These are phyloP conservation scores for Catocala nupta DNA, from an alignment of 2,888 invertebrate species.

Conservation along the genomic window DNA sequence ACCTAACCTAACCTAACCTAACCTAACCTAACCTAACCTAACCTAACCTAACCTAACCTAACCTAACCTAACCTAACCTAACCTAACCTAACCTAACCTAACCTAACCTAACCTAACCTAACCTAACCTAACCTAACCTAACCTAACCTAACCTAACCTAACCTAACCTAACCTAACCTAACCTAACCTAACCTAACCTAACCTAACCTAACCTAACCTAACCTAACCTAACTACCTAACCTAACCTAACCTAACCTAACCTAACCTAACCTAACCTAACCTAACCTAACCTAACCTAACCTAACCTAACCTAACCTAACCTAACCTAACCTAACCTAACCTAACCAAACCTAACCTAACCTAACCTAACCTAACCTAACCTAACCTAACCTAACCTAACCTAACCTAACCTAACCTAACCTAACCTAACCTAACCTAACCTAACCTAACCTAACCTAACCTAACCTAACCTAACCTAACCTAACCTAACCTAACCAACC, in stretches of 20 bases:
- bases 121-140: slow-evolving; percentile 6
- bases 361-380: slow-evolving; percentile 9
- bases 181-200: slow-evolving; percentile 6
- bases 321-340: slow-evolving; percentile 9
- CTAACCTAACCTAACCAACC: slow-evolving; percentile 50
- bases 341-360: slow-evolving; percentile 9
- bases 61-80: slow-evolving; percentile 2
- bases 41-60: slow-evolving; percentile 2
- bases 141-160: slow-evolving; percentile 6
- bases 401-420: slow-evolving; percentile 9
- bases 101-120: slow-evolving; percentile 2
- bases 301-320: slow-evolving; percentile 6
- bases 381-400: slow-evolving; percentile 9
- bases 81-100: slow-evolving; percentile 2
- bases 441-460: slow-evolving; percentile 46
- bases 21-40: slow-evolving; percentile 4
- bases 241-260: slow-evolving; percentile 6
- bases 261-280: slow-evolving; percentile 6
- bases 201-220: slow-evolving; percentile 5
- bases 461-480: slow-evolving; percentile 50
- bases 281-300: slow-evolving; percentile 6
- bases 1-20: slow-evolving; percentile 4
- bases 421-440: slow-evolving; percentile 33
- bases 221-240: slow-evolving; percentile 6
- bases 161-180: slow-evolving; percentile 6